phyloP scores from a whole-genome alignment of 2,113 vertebrate genomes.

The Sorex araneus region DNA sequence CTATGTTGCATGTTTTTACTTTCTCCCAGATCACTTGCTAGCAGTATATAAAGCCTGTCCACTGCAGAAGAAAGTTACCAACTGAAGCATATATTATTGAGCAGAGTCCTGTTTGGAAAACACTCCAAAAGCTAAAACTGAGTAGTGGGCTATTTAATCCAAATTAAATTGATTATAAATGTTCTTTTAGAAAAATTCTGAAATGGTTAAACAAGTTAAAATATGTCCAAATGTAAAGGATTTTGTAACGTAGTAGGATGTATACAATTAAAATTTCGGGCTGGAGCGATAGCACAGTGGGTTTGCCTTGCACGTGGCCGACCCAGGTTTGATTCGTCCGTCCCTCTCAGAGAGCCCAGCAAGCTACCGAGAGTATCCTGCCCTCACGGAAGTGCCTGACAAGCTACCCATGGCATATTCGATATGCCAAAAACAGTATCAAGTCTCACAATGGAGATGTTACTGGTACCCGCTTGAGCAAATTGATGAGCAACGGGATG shows the following conservation, averaged over 20 bases:
- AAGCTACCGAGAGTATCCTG: too few species aligned
- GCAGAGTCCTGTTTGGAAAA: slow-evolving; percentile 93
- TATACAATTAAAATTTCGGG: slow-evolving; percentile 56
- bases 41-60: slow-evolving; percentile 89
- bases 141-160: slow-evolving; percentile 73
- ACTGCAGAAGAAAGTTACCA: slow-evolving; percentile 88
- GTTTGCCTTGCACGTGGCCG: too few species aligned
- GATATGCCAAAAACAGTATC: too few species aligned
- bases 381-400: too few species aligned
- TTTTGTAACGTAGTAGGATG: slow-evolving; percentile 45
- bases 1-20: slow-evolving; percentile 61
- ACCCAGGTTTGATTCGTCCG: too few species aligned
- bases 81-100: slow-evolving; percentile 92
- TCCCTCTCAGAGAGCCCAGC: too few species aligned
- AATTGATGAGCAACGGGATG: too few species aligned
- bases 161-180: slow-evolving; percentile 67
- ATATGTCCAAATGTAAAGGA: slow-evolving; percentile 48
- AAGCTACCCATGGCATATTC: too few species aligned
- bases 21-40: slow-evolving; percentile 92
- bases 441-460: too few species aligned
- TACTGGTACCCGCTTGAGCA: too few species aligned
- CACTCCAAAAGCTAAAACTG: slow-evolving; percentile 88
- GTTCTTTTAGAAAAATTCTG: slow-evolving; percentile 53
- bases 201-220: slow-evolving; percentile 52
- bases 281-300: too few species aligned